Evolutionary conservation across 2,888 invertebrate genomes (phyloP).

Genomic region (Lordiphosa fenestrarum): DNA sequence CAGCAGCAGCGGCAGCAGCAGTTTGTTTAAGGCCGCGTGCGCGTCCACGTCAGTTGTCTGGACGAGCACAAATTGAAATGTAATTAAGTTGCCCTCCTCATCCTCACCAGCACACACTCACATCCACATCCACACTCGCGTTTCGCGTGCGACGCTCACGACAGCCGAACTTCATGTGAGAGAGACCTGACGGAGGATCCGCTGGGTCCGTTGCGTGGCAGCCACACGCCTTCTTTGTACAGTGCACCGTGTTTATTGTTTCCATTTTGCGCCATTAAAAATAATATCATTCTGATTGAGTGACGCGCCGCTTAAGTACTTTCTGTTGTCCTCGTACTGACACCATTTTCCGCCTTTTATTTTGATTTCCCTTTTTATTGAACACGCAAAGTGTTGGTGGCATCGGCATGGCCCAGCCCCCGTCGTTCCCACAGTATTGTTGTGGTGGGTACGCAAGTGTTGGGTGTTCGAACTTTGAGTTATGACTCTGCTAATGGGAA

Average conservation of each 20-base stretch:
- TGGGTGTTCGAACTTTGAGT: constrained; percentile 17
- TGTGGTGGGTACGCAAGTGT: constrained; percentile 35
- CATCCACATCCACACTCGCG: constrained; percentile 31
- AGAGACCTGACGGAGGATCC: constrained; percentile 13
- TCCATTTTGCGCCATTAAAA: constrained; percentile 69
- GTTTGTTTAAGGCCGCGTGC: constrained; percentile 28
- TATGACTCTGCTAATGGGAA: constrained; percentile 16
- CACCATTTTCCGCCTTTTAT: constrained; percentile 58
- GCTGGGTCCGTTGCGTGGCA: constrained; percentile 54
- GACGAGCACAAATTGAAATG: constrained; percentile 62
- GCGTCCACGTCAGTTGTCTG: constrained; percentile 23
- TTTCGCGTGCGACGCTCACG: constrained; percentile 49
- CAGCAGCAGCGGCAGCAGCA: constrained; percentile 12
- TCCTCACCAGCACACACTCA: too few species aligned
- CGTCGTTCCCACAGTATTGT: constrained; percentile 17
- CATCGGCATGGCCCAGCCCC: constrained; percentile 19
- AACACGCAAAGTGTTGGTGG: constrained; percentile 66
- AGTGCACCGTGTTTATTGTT: constrained; percentile 50
- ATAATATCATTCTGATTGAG: constrained; percentile 75
- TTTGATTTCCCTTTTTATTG: constrained; percentile 58
- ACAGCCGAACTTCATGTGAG: constrained; percentile 59
- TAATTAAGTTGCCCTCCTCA: constrained; percentile 62
- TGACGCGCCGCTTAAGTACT: constrained; percentile 74
- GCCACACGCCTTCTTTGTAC: constrained; percentile 36
- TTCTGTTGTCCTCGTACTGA: constrained; percentile 66